Evolutionary conservation across 2,888 invertebrate genomes (phyloP).

Genomic region (Chloroclystis v-ata): DNA sequence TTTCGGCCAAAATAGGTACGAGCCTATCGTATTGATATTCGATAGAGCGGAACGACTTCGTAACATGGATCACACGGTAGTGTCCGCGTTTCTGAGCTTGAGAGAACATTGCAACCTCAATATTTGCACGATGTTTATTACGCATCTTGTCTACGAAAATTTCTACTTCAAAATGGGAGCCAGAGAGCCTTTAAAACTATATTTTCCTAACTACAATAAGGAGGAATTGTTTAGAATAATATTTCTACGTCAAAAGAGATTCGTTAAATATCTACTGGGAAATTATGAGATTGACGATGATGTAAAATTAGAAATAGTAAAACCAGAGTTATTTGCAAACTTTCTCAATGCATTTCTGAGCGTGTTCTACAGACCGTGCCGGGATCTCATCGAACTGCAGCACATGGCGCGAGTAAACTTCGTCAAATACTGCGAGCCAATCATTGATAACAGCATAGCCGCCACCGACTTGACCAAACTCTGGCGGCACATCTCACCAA

Average conservation of each 20-base stretch:
- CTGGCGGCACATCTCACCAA: constrained; percentile 88
- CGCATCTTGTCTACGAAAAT: constrained; percentile 89
- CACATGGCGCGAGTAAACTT: constrained; percentile 89
- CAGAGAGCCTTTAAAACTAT: constrained; percentile 83
- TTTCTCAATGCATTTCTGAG: constrained; percentile 90
- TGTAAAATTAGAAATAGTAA: constrained; percentile 51
- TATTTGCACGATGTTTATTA: constrained; percentile 86
- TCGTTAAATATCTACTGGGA: constrained; percentile 48
- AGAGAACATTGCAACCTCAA: constrained; percentile 84
- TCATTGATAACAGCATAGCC: constrained; percentile 81
- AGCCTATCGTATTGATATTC: constrained; percentile 82
- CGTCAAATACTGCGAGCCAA: constrained; percentile 87
- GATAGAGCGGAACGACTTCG: constrained; percentile 90
- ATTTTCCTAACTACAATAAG: constrained; percentile 89
- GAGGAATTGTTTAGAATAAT: constrained; percentile 79
- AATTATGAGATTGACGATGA: constrained; percentile 45
- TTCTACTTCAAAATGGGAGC: constrained; percentile 84
- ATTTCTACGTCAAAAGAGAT: constrained; percentile 55
- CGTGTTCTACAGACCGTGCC: constrained; percentile 89
- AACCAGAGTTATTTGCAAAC: constrained; percentile 82
- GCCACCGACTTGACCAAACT: constrained; percentile 82
- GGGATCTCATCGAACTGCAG: constrained; percentile 89
- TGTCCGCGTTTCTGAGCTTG: constrained; percentile 84
- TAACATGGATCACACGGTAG: constrained; percentile 84
- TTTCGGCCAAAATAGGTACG: constrained; percentile 38